Evolutionary conservation across 2,113 vertebrate species (phyloP).

Genomic region (Hemiscyllium ocellatum): DNA sequence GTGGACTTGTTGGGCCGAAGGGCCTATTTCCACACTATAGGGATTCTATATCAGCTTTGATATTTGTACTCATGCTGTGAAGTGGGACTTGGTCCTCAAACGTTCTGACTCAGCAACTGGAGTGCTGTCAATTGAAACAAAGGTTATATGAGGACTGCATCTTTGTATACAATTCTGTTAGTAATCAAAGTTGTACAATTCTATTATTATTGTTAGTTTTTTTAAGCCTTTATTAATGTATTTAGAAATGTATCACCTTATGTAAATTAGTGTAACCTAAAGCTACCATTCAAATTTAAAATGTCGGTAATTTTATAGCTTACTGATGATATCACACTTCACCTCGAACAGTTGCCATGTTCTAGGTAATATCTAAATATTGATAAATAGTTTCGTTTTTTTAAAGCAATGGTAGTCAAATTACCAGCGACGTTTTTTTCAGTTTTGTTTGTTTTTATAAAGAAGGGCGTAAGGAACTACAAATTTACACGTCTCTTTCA

Average conservation of each 20-base stretch:
- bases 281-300: background rate
- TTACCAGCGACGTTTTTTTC: background rate
- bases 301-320: background rate
- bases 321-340: background rate
- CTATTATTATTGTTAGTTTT: background rate
- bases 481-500: constrained; percentile 44
- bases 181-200: background rate
- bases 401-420: background rate
- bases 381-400: background rate
- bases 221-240: background rate
- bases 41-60: too few species aligned
- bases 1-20: too few species aligned
- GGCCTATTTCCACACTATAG: too few species aligned
- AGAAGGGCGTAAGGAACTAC: background rate
- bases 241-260: background rate
- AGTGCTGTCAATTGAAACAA: too few species aligned
- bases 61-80: too few species aligned
- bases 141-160: too few species aligned
- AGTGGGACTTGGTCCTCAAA: too few species aligned
- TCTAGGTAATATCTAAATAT: background rate
- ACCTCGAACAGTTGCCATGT: background rate
- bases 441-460: background rate
- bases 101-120: too few species aligned
- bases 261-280: background rate
- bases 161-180: background rate